Percentiles rank a stretch among this genome's conserved stretches.
Evolutionary conservation across 2,888 invertebrate species (phyloP).

Genomic region (Protophormia terraenovae): DNA sequence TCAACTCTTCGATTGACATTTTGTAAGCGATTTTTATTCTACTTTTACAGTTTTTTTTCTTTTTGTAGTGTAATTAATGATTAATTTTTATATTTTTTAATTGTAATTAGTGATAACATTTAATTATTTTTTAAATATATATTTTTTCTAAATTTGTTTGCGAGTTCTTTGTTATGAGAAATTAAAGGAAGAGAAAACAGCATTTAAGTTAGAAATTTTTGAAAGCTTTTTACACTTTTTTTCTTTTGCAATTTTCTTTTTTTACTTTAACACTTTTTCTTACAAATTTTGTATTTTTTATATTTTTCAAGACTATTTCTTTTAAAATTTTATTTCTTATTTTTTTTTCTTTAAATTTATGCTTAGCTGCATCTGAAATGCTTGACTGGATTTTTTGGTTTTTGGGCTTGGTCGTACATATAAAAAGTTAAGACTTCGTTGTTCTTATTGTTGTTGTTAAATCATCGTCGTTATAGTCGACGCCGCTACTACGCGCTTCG

Average conservation of each 20-base stretch:
- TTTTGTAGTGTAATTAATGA: no score
- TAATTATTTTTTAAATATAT: no score
- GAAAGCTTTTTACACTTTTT: slow-evolving; percentile 18
- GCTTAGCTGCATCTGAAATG: slow-evolving; percentile 71
- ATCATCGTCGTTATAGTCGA: slow-evolving; percentile 52
- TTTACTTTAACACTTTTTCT: slow-evolving; percentile 4
- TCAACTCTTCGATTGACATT: slow-evolving; percentile 92
- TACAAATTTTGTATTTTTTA: neutral
- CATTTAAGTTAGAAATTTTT: slow-evolving; percentile 1
- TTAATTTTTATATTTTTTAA: no score
- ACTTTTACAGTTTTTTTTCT: no score
- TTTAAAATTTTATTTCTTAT: slow-evolving; percentile 40
- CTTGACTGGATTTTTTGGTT: slow-evolving; percentile 74
- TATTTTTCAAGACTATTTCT: slow-evolving; percentile 40
- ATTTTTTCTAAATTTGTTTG: no score
- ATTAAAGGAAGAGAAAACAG: neutral
- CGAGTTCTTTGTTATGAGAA: neutral
- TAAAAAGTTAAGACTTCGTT: slow-evolving; percentile 63
- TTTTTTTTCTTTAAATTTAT: slow-evolving; percentile 54
- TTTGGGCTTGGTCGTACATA: slow-evolving; percentile 76
- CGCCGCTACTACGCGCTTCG: slow-evolving; percentile 20
- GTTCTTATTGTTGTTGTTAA: slow-evolving; percentile 65
- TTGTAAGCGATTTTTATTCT: slow-evolving; percentile 18
- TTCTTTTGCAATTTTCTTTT: slow-evolving; percentile 5
- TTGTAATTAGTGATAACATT: no score